Conservation (phyloP, 2,113 vertebrate species). For the Perca flavescens region DNA sequence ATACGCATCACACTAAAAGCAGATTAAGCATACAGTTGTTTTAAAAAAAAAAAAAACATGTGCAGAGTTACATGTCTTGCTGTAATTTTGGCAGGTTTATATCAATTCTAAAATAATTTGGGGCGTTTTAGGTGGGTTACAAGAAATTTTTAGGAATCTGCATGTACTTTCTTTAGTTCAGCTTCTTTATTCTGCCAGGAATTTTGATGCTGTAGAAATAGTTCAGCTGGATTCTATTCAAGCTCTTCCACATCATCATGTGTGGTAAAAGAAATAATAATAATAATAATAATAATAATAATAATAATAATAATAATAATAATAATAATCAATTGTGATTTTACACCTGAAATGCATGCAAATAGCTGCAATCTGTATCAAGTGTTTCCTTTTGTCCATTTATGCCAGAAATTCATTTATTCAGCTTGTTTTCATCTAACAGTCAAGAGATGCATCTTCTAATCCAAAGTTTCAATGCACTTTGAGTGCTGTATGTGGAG, state of each 20-base stretch:
- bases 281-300: constrained; percentile 26
- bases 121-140: not conserved
- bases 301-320: constrained; percentile 26
- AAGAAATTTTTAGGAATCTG: not conserved
- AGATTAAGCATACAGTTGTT: not conserved
- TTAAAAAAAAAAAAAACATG: not conserved
- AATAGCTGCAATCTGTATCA: constrained; percentile 68
- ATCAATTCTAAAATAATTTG: not conserved
- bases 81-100: not conserved
- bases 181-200: accelerated
- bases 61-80: not conserved
- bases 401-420: constrained; percentile 62
- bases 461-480: constrained; percentile 72
- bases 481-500: constrained; percentile 54
- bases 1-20: not conserved
- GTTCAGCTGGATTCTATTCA: constrained; percentile 4
- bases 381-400: constrained; percentile 67
- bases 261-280: constrained; percentile 29
- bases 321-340: constrained; percentile 47
- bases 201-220: not conserved
- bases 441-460: constrained; percentile 66
- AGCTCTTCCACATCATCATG: constrained; percentile 2
- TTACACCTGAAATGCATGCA: constrained; percentile 65
- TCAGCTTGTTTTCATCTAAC: constrained; percentile 67
- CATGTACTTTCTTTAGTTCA: not conserved